Evolutionary conservation across 2,888 invertebrate genomes (phyloP).

Genomic region (Latrodectus elegans): DNA sequence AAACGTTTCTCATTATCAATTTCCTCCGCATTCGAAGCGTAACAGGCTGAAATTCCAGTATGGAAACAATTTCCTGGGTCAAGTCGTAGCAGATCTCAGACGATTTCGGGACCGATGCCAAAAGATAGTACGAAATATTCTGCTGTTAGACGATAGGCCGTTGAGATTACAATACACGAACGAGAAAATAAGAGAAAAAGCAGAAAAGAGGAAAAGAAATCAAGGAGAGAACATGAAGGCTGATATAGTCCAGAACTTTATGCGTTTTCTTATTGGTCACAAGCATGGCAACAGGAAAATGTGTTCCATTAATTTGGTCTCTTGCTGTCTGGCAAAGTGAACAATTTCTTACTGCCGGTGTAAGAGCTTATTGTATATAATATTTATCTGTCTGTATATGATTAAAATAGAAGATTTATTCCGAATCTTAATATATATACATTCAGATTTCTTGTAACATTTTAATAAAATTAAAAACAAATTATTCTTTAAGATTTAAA

Average conservation of each 20-base stretch:
- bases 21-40: neutral
- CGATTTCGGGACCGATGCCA: slow-evolving; percentile 29
- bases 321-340: no score
- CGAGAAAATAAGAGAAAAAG: neutral
- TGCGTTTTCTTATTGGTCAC: neutral
- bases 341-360: no score
- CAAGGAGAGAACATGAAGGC: neutral
- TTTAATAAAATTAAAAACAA: no score
- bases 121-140: slow-evolving; percentile 26
- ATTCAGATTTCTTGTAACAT: no score
- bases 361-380: no score
- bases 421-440: no score
- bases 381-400: no score
- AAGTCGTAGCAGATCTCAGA: neutral
- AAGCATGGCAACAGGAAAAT: neutral
- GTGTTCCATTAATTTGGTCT: neutral
- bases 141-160: slow-evolving; percentile 5
- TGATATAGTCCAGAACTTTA: neutral
- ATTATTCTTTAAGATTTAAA: no score
- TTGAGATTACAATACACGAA: no score
- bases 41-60: slow-evolving; percentile 15
- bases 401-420: no score
- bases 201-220: neutral
- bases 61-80: slow-evolving; percentile 7
- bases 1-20: neutral